A percentile compares a stretch with the other conserved stretches of the same genome.
Conservation (phyloP, 2,113 vertebrate species). For the Pomatostomus ruficeps region DNA sequence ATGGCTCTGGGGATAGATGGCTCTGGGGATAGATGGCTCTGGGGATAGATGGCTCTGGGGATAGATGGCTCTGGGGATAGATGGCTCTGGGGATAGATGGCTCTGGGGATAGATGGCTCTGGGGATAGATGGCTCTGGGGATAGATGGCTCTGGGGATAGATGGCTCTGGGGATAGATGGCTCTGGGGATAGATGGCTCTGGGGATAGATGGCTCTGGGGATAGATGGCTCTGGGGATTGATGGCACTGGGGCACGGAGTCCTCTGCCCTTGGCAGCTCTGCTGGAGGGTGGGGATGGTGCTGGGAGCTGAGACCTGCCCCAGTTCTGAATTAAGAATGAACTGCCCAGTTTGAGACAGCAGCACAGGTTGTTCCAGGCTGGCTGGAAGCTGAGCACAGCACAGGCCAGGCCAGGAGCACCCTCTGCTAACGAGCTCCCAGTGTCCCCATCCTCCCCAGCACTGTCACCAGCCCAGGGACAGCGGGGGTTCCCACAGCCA, state of each 20-base stretch:
- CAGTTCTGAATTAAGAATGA: neutral
- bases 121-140: too few relatives aligned
- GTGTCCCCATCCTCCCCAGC: neutral
- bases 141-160: neutral
- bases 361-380: neutral
- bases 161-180: neutral
- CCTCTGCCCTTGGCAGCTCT: neutral
- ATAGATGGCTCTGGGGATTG: too few relatives aligned
- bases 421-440: neutral
- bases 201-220: neutral
- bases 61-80: too few relatives aligned
- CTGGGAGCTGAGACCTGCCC: neutral
- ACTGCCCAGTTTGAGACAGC: neutral
- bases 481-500: too few relatives aligned
- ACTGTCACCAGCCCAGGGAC: neutral
- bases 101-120: neutral
- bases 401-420: neutral
- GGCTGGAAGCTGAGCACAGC: neutral
- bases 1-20: neutral
- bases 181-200: too few relatives aligned
- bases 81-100: accelerated
- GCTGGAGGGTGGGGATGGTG: neutral
- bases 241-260: accelerated
- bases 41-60: neutral
- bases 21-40: too few relatives aligned